Evolutionary conservation across 2,113 vertebrate genomes (phyloP).

Genomic region (Smithornis capensis): DNA sequence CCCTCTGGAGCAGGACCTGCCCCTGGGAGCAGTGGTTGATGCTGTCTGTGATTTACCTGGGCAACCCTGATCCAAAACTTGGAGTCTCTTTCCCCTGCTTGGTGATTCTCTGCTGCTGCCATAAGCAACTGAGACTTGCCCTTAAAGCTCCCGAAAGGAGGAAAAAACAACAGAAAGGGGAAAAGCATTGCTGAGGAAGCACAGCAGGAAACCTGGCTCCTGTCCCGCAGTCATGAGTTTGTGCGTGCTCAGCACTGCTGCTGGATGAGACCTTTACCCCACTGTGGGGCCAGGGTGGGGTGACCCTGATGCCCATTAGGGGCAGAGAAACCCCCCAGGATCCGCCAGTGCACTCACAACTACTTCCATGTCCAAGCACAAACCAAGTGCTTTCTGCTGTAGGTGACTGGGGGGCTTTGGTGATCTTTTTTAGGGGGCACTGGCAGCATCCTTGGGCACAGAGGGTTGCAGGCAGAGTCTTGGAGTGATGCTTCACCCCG

Average conservation of each 20-base stretch:
- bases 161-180: neutral
- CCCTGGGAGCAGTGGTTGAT: neutral
- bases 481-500: neutral
- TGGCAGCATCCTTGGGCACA: neutral
- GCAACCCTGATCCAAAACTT: neutral
- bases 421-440: neutral
- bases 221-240: neutral
- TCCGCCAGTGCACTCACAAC: fast-evolving
- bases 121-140: neutral
- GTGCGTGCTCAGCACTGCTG: neutral
- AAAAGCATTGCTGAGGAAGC: neutral
- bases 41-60: neutral
- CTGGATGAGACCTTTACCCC: fast-evolving
- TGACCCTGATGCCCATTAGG: neutral
- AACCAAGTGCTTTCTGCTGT: neutral
- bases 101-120: fast-evolving
- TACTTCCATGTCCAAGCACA: fast-evolving
- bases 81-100: fast-evolving
- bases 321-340: neutral
- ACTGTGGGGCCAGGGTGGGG: neutral
- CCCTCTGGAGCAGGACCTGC: fast-evolving
- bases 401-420: fast-evolving
- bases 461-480: neutral
- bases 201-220: neutral
- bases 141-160: neutral